Conservation (phyloP, 37 sponge, comb jelly and placozoan genomes). For the Halichondria panicea region DNA sequence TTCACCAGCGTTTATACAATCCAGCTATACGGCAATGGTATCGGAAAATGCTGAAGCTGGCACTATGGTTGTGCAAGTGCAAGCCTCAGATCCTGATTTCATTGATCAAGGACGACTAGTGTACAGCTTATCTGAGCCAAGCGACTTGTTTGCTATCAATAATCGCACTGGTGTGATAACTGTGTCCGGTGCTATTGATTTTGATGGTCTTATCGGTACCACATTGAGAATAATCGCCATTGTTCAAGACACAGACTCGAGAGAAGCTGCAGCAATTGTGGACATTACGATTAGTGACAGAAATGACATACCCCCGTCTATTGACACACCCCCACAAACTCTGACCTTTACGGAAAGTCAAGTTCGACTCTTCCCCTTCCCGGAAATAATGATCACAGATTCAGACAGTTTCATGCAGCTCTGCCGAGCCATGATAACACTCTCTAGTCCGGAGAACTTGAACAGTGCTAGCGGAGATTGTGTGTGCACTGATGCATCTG, state of each 20-base stretch:
- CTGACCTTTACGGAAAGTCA: conserved; percentile 45
- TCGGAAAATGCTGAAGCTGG: conserved; percentile 58
- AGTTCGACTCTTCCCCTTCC: conserved; percentile 18
- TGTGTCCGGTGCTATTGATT: conserved; percentile 23
- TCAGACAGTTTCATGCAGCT: conserved; percentile 39
- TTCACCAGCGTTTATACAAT: conserved; percentile 36
- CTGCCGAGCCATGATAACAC: conserved; percentile 32
- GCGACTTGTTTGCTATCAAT: conserved; percentile 18
- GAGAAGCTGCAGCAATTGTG: conserved; percentile 11
- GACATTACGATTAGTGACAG: conserved; percentile 24
- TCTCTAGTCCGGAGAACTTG: conserved; percentile 2
- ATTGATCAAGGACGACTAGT: conserved; percentile 43
- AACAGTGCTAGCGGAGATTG: background rate
- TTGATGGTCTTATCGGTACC: conserved; percentile 16
- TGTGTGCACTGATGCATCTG: conserved; percentile 4
- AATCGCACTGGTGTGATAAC: conserved; percentile 30
- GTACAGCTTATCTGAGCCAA: background rate
- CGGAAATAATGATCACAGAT: conserved; percentile 40
- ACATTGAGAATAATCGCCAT: background rate
- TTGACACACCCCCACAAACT: conserved; percentile 19
- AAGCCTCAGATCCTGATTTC: conserved; percentile 44
- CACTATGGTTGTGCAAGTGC: conserved; percentile 12
- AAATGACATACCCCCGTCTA: conserved; percentile 54
- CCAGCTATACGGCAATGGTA: conserved; percentile 13
- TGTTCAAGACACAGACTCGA: conserved; percentile 10